Evolutionary conservation across 2,797 vertebrate species (phyloP), one percentile per base, ranked within the genome.

Genomic region (Holocentrus rufus): DNA sequence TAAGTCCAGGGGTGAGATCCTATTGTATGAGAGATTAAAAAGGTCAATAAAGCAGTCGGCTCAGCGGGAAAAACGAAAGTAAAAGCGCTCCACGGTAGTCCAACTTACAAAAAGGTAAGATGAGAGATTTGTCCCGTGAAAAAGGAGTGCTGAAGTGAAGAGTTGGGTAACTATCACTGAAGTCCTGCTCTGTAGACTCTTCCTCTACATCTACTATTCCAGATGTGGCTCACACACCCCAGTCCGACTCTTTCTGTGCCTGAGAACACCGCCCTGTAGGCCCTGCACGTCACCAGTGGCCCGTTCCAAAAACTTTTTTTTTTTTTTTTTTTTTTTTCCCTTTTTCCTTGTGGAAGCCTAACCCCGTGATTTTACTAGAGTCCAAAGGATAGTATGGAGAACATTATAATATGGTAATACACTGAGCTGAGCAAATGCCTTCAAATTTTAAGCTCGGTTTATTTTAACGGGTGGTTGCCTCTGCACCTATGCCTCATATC

Each of bases 231-330:
- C 85, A 86, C 88, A 89, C 90, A 88, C 89, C 90, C 89, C 84
- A 88, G 83, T 87, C 87, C n/a, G 79, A 77, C 79, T 81, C 74
- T 88, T 57, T 85, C 90, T 88, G 85, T 85, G 90, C 87, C 90
- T 89, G 89, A 90, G 88, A 93, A 93, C 93, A 92, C 93, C 94
- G 93, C 94, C 94, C 94, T 90, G 86, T 74, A 81, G 87, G 89
- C 87, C 86, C 72, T 52, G 83, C 88, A 91, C 94, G 93, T 95
- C 94, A 94, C 87, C 87, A 87, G 61, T 42, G 81, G 69, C 84
- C 80, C 76, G 65, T 76, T 86, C 76, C 79, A 67, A 63, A 66
- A 49, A 31, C 18, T 5, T 23, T 36, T 14, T 18, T 56, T 23
- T 42, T 46, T 27, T 25, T 25, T 39, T 25, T 22, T 15, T 11